phyloP scores from a whole-genome alignment of 2,888 invertebrate genomes.

The Agrilus cyanescens region DNA sequence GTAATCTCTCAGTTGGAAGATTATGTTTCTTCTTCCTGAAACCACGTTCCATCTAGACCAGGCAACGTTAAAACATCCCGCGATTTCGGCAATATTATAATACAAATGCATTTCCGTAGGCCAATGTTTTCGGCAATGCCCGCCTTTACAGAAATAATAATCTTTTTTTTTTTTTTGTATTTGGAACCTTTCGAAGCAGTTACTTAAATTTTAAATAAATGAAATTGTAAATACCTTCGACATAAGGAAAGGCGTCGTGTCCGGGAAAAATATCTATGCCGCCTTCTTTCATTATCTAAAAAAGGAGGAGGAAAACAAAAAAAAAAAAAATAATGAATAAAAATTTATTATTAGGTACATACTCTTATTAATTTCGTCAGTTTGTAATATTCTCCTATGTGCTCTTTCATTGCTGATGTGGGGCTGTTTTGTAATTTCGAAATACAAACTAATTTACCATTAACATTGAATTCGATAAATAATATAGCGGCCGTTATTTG shows the following conservation, averaged over 20 bases:
- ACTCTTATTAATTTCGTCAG: conserved; percentile 51
- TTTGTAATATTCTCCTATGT: conserved; percentile 47
- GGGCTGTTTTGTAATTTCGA: conserved; percentile 48
- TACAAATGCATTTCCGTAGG: conserved; percentile 64
- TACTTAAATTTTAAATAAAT: too few relatives aligned
- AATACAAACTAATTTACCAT: conserved; percentile 35
- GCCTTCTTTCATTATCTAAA: conserved; percentile 37
- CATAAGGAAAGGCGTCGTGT: conserved; percentile 60
- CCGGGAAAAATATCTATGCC: conserved; percentile 77
- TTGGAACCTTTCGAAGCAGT: too few relatives aligned
- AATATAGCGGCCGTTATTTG: conserved; percentile 45
- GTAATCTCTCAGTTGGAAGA: conserved; percentile 56
- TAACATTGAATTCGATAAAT: conserved; percentile 42
- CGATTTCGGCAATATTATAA: conserved; percentile 64
- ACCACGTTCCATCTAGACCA: conserved; percentile 59
- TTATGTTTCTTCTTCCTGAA: conserved; percentile 47
- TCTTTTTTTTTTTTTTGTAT: too few relatives aligned
- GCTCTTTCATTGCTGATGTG: conserved; percentile 46
- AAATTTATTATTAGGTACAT: conserved; percentile 14
- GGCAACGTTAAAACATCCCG: conserved; percentile 62
- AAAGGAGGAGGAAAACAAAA: conserved; percentile 2
- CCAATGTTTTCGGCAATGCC: conserved; percentile 56
- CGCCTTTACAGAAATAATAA: conserved; percentile 20
- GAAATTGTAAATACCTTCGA: conserved; percentile 39
- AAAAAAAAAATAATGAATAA: neutral